Evolutionary conservation across 2,797 vertebrate species (phyloP).

Genomic region (Botia kubotai): DNA sequence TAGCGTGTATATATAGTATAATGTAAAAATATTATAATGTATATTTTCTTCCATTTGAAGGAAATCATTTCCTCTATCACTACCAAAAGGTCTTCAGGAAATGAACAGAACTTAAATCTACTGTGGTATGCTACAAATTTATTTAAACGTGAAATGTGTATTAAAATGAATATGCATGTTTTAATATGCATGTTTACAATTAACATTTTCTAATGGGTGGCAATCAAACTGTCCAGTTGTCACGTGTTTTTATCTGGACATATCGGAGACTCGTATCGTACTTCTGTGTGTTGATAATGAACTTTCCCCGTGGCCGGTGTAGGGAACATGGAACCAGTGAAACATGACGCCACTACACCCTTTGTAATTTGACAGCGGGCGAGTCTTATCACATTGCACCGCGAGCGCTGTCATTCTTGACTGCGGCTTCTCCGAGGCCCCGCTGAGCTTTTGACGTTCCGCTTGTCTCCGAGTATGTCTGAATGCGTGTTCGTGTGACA

Average conservation of each 20-base stretch:
- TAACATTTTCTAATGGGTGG: neutral
- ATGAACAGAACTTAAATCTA: no score
- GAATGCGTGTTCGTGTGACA: conserved; percentile 36
- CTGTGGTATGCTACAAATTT: no score
- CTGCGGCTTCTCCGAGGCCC: conserved; percentile 42
- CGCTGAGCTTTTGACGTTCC: conserved; percentile 44
- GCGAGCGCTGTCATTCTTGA: conserved; percentile 48
- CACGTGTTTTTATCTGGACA: conserved; percentile 6
- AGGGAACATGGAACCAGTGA: conserved; percentile 47
- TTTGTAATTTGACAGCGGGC: conserved; percentile 54
- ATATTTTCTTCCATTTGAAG: no score
- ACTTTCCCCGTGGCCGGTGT: conserved; percentile 49
- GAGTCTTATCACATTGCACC: conserved; percentile 56
- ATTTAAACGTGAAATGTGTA: neutral
- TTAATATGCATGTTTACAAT: neutral
- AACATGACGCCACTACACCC: conserved; percentile 49
- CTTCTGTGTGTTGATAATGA: conserved; percentile 43
- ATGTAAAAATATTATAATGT: no score
- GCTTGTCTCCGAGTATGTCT: conserved; percentile 48
- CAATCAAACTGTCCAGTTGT: conserved; percentile 17
- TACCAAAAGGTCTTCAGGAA: no score
- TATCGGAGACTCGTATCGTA: conserved; percentile 8
- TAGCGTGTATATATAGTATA: no score
- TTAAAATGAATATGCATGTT: neutral
- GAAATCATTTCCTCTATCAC: no score